Base-by-base conservation (phyloP, 2,113 vertebrate genomes). In the Melierax canorus region DNA sequence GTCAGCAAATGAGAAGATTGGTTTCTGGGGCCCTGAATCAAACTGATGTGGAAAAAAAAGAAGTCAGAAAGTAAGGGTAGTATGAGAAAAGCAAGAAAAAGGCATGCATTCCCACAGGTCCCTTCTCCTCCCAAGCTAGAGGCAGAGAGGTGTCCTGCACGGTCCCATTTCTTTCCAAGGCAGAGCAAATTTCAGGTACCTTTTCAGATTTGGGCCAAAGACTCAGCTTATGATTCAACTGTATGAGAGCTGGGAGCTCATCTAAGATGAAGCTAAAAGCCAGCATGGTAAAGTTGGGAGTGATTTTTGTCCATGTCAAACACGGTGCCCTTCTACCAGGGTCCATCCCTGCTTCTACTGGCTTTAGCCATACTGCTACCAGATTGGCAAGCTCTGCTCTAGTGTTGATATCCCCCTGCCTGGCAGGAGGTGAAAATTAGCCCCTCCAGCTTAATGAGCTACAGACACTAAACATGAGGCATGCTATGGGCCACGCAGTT, bases 261-360 rank as follows among this genome's bases (percentile, higher is more conserved):
- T 6, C 11, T 34, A 34, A 80, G 41, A n/a, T 24, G 50, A 41
- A 78, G 60, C 32, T 56, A 62, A 58, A 82, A 78, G 58, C 32
- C 90, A 85, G 34, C 69, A 30, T 2, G 12, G 45, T 15, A 15
- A 81, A 38, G 36, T 2, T 9, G 10, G 59, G 36, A 71, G 41
- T 26, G 50, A 38, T 10, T 87, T 87, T 50, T 62, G 45, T 48
- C 53, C 21, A 15, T 43, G 30, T 32, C 59, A 46, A 83, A 43
- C 15, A 38, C 0, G 0, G 18, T 19, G 46, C 24, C 19, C 43
- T 71, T 63, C 72, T 30, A 6, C 26, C 2, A 1, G 9, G n/a
- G 19, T 71, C 41, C 55, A 41, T 12, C 66, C n/a, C 46, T 48
- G 46, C 67, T 83, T 23, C 58, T 21, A 8, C 4, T 1, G 26